Conservation (phyloP, 2,888 invertebrate species). For the Poecilus cupreus region DNA sequence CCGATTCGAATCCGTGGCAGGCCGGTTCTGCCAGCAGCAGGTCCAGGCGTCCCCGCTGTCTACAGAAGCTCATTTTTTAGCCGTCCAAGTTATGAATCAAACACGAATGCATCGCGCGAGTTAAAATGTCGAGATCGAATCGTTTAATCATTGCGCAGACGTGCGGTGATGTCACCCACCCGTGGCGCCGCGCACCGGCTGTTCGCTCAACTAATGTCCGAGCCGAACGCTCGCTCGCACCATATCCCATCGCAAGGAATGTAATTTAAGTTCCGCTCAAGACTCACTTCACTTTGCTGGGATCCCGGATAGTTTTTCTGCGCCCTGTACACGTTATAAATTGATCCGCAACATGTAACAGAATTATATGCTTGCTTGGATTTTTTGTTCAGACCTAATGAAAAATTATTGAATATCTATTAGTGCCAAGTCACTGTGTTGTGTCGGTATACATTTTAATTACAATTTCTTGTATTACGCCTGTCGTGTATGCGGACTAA, state of each 20-base stretch:
- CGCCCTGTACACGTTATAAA: background rate
- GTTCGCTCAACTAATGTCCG: conserved; percentile 33
- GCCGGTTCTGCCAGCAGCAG: background rate
- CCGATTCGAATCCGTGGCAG: background rate
- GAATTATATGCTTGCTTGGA: conserved; percentile 23
- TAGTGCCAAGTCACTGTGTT: background rate
- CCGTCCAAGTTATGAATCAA: conserved; percentile 37
- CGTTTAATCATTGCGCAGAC: conserved; percentile 69
- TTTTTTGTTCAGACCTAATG: background rate
- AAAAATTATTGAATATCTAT: conserved; percentile 12
- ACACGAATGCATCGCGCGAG: conserved; percentile 61
- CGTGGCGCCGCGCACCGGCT: conserved; percentile 41
- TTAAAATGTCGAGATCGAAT: conserved; percentile 71
- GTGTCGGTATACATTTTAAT: background rate
- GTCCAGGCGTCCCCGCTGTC: background rate
- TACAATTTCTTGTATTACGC: background rate
- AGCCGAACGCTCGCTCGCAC: background rate
- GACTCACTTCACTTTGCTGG: background rate
- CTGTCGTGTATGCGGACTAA: background rate
- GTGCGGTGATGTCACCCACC: conserved; percentile 56
- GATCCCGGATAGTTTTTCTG: background rate
- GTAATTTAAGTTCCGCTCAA: background rate
- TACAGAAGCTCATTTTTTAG: conserved; percentile 52
- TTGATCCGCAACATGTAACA: conserved; percentile 10
- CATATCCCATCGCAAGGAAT: background rate